These are phyloP conservation scores for Drosophila triauraria DNA, from an alignment of 1,140 invertebrate species.

Conservation along the genomic window DNA sequence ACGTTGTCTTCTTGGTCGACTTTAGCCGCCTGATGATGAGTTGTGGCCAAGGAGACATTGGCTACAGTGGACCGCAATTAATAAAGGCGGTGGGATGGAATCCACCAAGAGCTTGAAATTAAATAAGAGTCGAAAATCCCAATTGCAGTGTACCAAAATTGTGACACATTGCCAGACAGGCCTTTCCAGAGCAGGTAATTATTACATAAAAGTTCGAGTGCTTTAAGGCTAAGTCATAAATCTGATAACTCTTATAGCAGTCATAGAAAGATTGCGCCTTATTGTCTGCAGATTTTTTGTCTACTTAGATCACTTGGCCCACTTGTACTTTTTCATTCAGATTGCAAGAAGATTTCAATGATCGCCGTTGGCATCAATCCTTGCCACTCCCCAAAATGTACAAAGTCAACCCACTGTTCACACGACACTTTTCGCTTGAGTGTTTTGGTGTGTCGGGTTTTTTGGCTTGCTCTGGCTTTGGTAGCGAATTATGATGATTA, in stretches of 20 bases:
- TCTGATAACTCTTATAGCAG: background rate
- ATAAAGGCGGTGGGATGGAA: background rate
- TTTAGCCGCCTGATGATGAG: conserved; percentile 51
- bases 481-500: conserved; percentile 78
- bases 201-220: no score
- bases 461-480: conserved; percentile 49
- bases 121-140: background rate
- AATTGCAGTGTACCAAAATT: background rate
- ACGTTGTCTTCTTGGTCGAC: conserved; percentile 40
- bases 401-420: conserved; percentile 46
- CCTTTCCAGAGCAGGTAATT: background rate
- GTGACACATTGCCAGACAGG: background rate
- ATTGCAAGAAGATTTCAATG: no score
- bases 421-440: conserved; percentile 26
- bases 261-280: background rate
- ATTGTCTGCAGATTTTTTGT: no score
- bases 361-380: background rate
- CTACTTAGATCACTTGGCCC: no score
- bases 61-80: conserved; percentile 29
- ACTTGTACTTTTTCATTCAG: background rate
- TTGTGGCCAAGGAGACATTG: conserved; percentile 38
- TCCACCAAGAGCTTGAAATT: background rate
- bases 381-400: background rate
- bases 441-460: conserved; percentile 3
- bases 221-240: no score